Base-by-base conservation (phyloP, 2,888 invertebrate species). In the Corbicula japonica region DNA sequence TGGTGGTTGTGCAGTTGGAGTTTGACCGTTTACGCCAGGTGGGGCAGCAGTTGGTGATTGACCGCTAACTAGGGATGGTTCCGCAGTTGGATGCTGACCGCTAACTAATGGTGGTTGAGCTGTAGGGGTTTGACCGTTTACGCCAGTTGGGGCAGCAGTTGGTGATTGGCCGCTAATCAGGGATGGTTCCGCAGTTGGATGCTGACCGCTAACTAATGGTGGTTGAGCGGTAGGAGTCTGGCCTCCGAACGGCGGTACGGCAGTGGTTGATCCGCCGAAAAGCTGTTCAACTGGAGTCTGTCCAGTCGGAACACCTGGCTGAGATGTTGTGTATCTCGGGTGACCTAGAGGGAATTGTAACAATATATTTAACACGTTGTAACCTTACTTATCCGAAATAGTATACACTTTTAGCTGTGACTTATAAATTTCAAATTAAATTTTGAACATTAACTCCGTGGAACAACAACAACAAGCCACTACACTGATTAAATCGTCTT, bases 211-310 rank as follows among this genome's bases (percentile, higher is more conserved):
- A 18, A 23, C 52, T 18, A 48, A 28, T 15, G 44, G 46, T 70
- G 76, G 82, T 34, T 66, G 32, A 26, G 79, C 58, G 38, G 87
- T 79, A 35, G 85, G 76, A n/a, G 77, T 68, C 15, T 73, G 77
- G 34, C 61, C 72, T 21, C n/a, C n/a, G n/a, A n/a, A n/a, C n/a
- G n/a, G n/a, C n/a, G 80, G 75, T 48, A 60, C 32, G 21, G 78
- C 54, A 32, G 82, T 78, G 54, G 83, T 76, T 70, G 61, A 66
- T 35, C 46, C 38, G 26, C 66, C 30, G 26, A 70, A 62, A 74
- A 74, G 68, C n/a, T 38, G 21, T 38, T 73, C 70, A 26, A 76
- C 66, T 71, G 76, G 74, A 30, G 52, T 28, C 41, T 69, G 48
- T 50, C 63, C 65, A 6, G 76, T 32, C n/a, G 71, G 26, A n/a